A percentile compares a stretch with the other conserved stretches of the same genome.
Evolutionary conservation across 2,113 vertebrate genomes (phyloP).

Genomic region (Menidia beryllina): DNA sequence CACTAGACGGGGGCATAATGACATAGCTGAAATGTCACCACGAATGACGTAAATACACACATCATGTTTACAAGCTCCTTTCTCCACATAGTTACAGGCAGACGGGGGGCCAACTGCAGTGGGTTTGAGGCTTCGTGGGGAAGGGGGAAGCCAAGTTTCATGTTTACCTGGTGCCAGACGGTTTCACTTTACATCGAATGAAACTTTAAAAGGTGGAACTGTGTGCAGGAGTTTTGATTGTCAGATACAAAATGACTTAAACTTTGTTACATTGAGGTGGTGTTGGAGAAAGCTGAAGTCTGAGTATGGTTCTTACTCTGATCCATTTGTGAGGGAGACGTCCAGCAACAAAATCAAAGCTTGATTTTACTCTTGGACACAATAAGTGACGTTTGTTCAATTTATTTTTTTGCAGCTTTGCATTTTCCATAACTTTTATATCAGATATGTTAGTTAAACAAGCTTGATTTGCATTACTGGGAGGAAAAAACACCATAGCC

Average conservation of each 20-base stretch:
- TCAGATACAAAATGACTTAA: neutral
- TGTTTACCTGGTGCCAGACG: slow-evolving; percentile 6
- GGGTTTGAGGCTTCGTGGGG: neutral
- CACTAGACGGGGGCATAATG: neutral
- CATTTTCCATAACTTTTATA: slow-evolving; percentile 16
- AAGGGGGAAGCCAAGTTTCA: neutral
- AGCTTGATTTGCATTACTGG: neutral
- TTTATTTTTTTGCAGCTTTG: slow-evolving; percentile 9
- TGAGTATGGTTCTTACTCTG: neutral
- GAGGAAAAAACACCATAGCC: no score
- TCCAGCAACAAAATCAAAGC: neutral
- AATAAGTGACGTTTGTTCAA: neutral
- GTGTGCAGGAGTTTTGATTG: slow-evolving; percentile 4
- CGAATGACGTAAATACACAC: slow-evolving; percentile 1
- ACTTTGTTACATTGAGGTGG: neutral
- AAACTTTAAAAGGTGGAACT: neutral
- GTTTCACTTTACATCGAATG: slow-evolving; percentile 4
- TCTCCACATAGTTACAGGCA: slow-evolving; percentile 1
- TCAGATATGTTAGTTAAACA: neutral
- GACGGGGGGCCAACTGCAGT: slow-evolving; percentile 1
- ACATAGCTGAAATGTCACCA: slow-evolving; percentile 6
- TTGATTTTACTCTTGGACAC: neutral
- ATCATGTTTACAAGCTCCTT: neutral
- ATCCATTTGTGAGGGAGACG: neutral
- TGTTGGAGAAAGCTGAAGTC: neutral